Evolutionary conservation across 2,797 vertebrate species (phyloP).

Genomic region (Craterocephalus amniculus): DNA sequence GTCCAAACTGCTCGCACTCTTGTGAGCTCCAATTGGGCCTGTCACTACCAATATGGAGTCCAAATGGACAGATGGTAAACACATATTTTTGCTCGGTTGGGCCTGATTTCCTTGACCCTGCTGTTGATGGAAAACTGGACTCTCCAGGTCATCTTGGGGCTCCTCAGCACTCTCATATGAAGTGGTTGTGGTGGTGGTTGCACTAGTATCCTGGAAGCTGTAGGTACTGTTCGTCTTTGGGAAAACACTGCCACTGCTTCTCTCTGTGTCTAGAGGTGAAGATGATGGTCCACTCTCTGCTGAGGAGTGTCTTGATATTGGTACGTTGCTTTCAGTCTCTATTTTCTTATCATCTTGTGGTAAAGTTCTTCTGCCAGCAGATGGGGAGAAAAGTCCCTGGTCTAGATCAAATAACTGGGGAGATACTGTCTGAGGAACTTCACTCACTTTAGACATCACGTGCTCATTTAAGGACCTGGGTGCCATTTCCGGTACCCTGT

Average conservation of each 20-base stretch:
- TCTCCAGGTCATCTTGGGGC: conserved; percentile 72
- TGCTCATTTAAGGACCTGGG: conserved; percentile 1
- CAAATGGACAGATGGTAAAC: conserved; percentile 45
- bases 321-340: conserved; percentile 26
- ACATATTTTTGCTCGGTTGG: not conserved
- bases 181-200: conserved; percentile 68
- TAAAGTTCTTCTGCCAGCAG: conserved; percentile 30
- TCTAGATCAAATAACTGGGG: conserved; percentile 55
- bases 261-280: conserved; percentile 62
- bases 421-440: conserved; percentile 9
- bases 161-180: conserved; percentile 82
- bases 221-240: conserved; percentile 79
- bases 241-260: conserved; percentile 67
- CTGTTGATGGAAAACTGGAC: conserved; percentile 25
- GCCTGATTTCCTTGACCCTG: conserved; percentile 9
- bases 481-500: conserved; percentile 19
- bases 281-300: conserved; percentile 69
- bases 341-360: conserved; percentile 6
- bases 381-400: conserved; percentile 35
- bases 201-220: conserved; percentile 78
- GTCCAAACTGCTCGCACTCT: conserved; percentile 76
- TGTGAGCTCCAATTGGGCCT: conserved; percentile 54
- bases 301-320: conserved; percentile 64
- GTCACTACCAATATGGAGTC: conserved; percentile 26
- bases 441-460: not conserved